A percentile compares a stretch with the other conserved stretches of the same genome.
Evolutionary conservation across 2,888 invertebrate genomes (phyloP).

Genomic region (Selenia dentaria): DNA sequence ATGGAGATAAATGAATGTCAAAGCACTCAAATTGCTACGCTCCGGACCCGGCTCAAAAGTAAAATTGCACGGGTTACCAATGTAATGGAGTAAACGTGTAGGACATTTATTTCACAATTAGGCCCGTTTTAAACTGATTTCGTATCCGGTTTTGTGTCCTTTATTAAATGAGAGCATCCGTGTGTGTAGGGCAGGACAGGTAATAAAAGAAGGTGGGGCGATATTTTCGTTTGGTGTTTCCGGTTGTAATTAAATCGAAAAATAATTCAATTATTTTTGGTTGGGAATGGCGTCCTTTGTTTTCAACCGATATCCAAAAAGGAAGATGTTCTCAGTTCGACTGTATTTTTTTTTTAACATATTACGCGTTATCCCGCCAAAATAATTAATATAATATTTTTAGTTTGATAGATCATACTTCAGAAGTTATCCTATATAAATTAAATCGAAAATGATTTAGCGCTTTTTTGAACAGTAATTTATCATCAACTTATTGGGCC

Average conservation of each 20-base stretch:
- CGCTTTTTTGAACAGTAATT: no score
- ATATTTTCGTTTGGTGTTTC: conserved; percentile 27
- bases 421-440: no score
- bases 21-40: conserved; percentile 69
- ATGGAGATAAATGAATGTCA: conserved; percentile 82
- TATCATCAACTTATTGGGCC: no score
- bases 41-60: conserved; percentile 51
- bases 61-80: conserved; percentile 67
- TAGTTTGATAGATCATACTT: no score
- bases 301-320: background rate
- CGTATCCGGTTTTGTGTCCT: conserved; percentile 40
- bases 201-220: conserved; percentile 15
- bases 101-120: conserved; percentile 76
- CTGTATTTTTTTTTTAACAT: no score
- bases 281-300: background rate
- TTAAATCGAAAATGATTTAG: no score
- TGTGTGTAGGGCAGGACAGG: conserved; percentile 15
- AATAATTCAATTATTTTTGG: conserved; percentile 8
- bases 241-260: conserved; percentile 19
- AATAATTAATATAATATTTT: no score
- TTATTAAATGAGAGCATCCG: conserved; percentile 36
- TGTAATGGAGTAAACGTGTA: conserved; percentile 80
- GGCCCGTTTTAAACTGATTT: conserved; percentile 52
- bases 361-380: no score
- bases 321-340: no score